phyloP scores from a whole-genome alignment of 1,140 invertebrate species.

The Paraescarpia echinospica region DNA sequence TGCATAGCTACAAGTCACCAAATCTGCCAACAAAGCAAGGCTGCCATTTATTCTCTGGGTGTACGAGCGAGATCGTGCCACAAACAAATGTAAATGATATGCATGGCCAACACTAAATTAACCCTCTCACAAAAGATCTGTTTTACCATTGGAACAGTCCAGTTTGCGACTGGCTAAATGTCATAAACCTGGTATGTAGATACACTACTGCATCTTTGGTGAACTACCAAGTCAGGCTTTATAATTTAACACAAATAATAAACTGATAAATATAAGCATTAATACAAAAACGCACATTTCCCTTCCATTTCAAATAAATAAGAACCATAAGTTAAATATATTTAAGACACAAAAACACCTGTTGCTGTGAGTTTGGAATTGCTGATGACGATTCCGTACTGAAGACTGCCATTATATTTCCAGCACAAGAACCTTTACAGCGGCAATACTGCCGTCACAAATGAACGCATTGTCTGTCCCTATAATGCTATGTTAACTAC shows the following conservation, averaged over 20 bases:
- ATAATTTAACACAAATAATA: conserved; percentile 7
- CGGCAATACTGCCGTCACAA: background rate
- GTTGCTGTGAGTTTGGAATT: background rate
- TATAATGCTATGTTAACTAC: conserved; percentile 6
- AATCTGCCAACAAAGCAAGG: background rate
- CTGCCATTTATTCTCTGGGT: background rate
- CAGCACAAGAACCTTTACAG: background rate
- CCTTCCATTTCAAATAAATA: conserved; percentile 6
- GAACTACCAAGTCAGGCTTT: background rate
- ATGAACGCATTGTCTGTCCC: background rate
- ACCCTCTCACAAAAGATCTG: background rate
- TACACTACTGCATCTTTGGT: background rate
- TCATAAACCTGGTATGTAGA: background rate
- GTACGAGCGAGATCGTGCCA: background rate
- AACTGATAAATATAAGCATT: conserved; percentile 6
- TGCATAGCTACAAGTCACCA: background rate
- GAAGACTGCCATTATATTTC: background rate
- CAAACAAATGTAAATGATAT: conserved; percentile 6
- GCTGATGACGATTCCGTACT: background rate
- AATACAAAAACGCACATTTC: background rate
- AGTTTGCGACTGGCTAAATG: background rate
- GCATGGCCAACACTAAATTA: conserved; percentile 5
- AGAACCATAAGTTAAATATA: conserved; percentile 6
- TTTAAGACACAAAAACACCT: conserved; percentile 6
- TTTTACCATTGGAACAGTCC: background rate